Conservation (phyloP, 2,888 invertebrate genomes). For the Rhaphigaster nebulosa region DNA sequence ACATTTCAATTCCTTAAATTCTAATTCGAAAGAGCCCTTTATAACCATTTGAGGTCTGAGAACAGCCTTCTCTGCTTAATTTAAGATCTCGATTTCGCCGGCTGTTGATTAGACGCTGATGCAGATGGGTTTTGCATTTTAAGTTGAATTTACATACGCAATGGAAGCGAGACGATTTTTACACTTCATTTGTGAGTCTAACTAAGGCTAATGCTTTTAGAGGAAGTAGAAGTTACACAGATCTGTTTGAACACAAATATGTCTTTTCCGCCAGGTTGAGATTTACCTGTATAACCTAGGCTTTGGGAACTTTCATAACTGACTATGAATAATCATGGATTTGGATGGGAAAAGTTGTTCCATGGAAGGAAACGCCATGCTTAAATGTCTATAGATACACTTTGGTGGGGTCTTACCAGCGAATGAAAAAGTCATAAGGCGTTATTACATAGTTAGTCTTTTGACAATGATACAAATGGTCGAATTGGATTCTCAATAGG, state of each 20-base stretch:
- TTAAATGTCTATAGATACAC: background rate
- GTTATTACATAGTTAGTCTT: background rate
- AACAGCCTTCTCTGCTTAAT: background rate
- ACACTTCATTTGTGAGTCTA: conserved; percentile 8
- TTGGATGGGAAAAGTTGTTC: background rate
- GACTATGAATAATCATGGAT: conserved; percentile 9
- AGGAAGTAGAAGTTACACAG: background rate
- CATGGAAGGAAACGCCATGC: background rate
- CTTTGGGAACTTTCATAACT: background rate
- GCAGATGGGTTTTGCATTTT: conserved; percentile 10
- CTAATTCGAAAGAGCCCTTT: background rate
- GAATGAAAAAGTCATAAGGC: background rate
- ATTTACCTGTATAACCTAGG: background rate
- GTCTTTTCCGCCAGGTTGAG: background rate
- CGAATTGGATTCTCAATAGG: too few relatives aligned
- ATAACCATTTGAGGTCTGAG: background rate
- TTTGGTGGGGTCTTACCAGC: background rate
- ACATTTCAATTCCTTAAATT: background rate
- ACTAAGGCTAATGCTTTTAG: background rate
- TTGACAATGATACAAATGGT: background rate
- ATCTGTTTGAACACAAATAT: background rate
- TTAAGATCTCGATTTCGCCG: background rate
- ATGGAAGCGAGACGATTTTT: background rate
- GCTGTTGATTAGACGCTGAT: background rate
- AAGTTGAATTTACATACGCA: background rate